Base-by-base conservation (phyloP, 1,140 invertebrate genomes). In the Ceratosolen solmsi region DNA sequence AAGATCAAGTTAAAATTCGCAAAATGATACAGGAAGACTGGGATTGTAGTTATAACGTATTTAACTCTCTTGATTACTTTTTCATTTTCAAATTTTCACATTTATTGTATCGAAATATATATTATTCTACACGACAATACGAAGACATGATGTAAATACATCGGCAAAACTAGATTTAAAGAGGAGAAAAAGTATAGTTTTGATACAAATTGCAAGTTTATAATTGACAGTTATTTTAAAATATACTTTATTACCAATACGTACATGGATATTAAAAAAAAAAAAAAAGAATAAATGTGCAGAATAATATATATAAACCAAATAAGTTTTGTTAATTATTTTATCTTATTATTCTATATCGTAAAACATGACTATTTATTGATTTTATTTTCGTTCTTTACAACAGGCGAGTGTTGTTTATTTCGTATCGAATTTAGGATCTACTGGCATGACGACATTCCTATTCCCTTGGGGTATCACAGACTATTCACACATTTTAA, bases 381-480 rank as follows among this genome's bases (percentile, higher is more conserved):
- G 80, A 76, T 63, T 73, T 74, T 56, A 36, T 68, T 77, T 27
- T 77, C 22, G 36, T 78, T 78, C 56, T 78, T 49, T 60, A 36
- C 7, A 11, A n/a, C 8, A 77, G 71, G 41, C 51, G 46, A 63
- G 3, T 27, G 33, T 79, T 79, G 54, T 79, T 82, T 73, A 82
- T 82, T 82, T 46, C 51, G 56, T 65, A 79, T 82, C 75, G 81
- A 82, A 82, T 79, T 25, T 65, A 79, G 27, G 65, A 82, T 79
- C 70, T 58, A 73, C 70, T 73, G 70, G 38, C 54, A 74, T 82
- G 70, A 74, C 81, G 75, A 79, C 75, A 56, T 79, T 73, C 63
- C 38, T 56, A 73, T 79, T 82, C 75, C 70, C 75, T n/a, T 15
- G 75, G 75, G 75, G 65, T 79, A 82, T 82, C 75, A 74, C 65